Evolutionary conservation across 2,113 vertebrate genomes (phyloP).

Genomic region (Hemicordylus capensis): DNA sequence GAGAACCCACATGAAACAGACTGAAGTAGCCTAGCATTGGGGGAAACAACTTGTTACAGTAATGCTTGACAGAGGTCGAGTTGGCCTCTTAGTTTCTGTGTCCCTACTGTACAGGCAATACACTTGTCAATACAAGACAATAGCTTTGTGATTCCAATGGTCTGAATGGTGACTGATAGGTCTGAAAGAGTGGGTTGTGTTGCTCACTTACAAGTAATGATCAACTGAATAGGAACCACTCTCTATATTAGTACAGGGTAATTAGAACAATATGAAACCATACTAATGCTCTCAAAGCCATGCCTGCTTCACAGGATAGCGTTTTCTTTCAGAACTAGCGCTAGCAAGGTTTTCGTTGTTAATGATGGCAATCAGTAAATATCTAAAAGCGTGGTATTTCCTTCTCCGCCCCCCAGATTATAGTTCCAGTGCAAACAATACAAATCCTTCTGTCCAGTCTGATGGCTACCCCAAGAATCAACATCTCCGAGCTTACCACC

Average conservation of each 20-base stretch:
- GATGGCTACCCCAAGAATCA: constrained; percentile 81
- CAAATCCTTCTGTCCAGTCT: constrained; percentile 63
- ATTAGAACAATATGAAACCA: not conserved
- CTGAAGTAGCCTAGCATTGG: not conserved
- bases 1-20: not conserved
- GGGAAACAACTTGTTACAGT: too few relatives aligned
- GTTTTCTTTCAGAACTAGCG: not conserved
- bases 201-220: not conserved
- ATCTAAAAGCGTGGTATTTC: too few relatives aligned
- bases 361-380: not conserved
- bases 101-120: too few relatives aligned
- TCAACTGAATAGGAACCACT: too few relatives aligned
- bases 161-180: not conserved
- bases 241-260: too few relatives aligned
- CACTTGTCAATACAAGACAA: not conserved
- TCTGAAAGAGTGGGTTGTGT: not conserved
- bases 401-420: constrained; percentile 51
- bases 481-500: constrained; percentile 84
- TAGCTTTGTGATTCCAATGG: not conserved
- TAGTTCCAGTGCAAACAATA: constrained; percentile 30
- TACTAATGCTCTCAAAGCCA: not conserved
- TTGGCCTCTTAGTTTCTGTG: not conserved
- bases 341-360: not conserved
- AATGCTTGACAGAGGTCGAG: not conserved
- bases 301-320: not conserved